Base-by-base conservation (phyloP, 2,113 vertebrate species). In the Tragelaphus imberbis region DNA sequence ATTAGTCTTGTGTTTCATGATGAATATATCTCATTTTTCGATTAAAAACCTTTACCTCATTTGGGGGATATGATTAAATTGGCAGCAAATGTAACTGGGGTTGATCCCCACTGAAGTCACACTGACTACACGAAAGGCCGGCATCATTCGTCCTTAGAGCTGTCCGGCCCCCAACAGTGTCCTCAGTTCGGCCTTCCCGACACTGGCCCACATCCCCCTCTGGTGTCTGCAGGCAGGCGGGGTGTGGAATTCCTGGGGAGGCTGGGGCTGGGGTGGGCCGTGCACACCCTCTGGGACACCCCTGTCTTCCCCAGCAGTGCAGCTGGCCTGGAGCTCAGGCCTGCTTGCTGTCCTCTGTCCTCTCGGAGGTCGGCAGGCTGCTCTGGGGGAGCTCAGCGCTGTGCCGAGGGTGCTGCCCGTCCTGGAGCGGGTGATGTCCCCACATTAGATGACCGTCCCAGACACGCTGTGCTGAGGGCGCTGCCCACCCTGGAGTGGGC, bases 131-230 rank as follows among this genome's bases (percentile, higher is more conserved):
- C 19, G 9, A 9, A 10, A 7, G 2, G 14, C 1, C 0, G 5
- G 15, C 19, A 0, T 47, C 4, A 3, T 13, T 12, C 51, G 13
- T 30, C 3, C 82, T 7, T 3, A 2, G 6, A 11, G 27, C 61
- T n/a, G 19, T 17, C 58, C 19, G 7, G 40, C 8, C 13, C 47
- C 4, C 15, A 82, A 33, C 5, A 2, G 11, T 2, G 0, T 10
- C 27, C 15, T 6, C 7, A 0, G 10, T 59, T 49, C 3, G 11
- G 33, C 23, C 30, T n/a, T 44, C 28, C 59, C 15, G 56, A 44
- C 9, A 6, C 19, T 1, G 0, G 0, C 0, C 14, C 49, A 1
- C 7, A 11, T 1, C 12, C 61, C 9, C 28, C 33, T 44, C 1
- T 2, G 40, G 9, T 12, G 9, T 51, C 30, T 17, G 4, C 11